Percentiles rank a stretch among this genome's conserved stretches.
Conservation (phyloP, 2,113 vertebrate genomes). For the Glareola pratincola region DNA sequence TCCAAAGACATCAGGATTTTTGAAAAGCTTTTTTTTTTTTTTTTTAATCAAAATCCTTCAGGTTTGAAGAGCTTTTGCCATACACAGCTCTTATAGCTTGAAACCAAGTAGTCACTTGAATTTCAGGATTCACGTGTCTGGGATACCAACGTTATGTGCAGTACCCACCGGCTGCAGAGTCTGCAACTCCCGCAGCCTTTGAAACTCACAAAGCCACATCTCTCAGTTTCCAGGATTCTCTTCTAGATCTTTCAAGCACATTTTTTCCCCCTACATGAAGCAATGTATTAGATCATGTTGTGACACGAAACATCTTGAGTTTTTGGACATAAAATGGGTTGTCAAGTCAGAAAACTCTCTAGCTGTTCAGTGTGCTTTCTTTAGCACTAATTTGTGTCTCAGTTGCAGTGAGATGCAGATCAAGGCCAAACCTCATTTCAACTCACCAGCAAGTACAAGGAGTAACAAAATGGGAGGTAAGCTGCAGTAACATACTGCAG, state of each 20-base stretch:
- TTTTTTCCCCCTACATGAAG: neutral
- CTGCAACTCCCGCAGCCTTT: neutral
- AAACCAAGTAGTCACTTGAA: neutral
- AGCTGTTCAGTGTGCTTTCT: neutral
- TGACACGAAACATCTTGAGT: neutral
- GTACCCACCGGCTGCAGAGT: neutral
- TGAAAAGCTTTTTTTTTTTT: neutral
- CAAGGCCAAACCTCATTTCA: neutral
- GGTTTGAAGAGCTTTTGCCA: neutral
- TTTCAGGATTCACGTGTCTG: neutral
- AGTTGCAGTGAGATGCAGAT: neutral
- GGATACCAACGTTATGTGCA: neutral
- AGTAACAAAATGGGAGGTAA: neutral
- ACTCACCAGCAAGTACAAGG: neutral
- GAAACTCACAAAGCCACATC: neutral
- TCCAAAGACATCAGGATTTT: neutral
- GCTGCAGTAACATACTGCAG: neutral
- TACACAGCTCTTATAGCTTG: neutral
- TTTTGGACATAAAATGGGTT: neutral
- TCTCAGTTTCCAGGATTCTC: neutral
- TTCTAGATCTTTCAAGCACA: neutral
- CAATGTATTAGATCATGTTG: neutral
- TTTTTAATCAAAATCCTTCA: neutral
- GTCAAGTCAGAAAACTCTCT: neutral
- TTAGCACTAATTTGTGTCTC: neutral